Conservation (phyloP, 2,888 invertebrate species). For the Nemurella pictetii region DNA sequence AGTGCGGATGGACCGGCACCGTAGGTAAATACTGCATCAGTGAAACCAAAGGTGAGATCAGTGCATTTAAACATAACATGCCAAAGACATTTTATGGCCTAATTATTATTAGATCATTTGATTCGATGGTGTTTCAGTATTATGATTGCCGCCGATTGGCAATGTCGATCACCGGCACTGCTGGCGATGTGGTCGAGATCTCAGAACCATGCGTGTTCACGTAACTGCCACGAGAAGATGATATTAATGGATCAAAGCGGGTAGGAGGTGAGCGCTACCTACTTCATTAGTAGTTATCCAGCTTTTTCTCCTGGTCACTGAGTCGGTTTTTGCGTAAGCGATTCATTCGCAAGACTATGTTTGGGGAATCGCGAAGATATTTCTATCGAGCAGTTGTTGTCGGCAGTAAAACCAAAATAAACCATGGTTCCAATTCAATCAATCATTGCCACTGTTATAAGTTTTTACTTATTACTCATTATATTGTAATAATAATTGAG, state of each 20-base stretch:
- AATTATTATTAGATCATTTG: not conserved
- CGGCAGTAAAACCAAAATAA: not conserved
- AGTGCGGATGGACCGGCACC: constrained; percentile 3
- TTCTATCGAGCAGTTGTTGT: not conserved
- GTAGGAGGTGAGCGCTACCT: not conserved
- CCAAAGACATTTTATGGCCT: not conserved
- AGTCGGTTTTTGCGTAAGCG: not conserved
- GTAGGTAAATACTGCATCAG: not conserved
- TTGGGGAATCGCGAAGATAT: not conserved
- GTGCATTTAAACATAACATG: not conserved
- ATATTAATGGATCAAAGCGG: not conserved
- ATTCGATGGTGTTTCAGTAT: not conserved
- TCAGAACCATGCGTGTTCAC: constrained; percentile 11
- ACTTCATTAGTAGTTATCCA: not conserved
- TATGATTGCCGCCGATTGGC: not conserved
- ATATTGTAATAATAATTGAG: not conserved
- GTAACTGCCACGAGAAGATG: not conserved
- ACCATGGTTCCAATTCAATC: not conserved
- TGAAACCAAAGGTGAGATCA: not conserved
- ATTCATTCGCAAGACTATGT: not conserved
- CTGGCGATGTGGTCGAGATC: not conserved
- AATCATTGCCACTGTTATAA: not conserved
- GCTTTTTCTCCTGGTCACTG: not conserved
- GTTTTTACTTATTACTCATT: not conserved
- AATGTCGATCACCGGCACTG: not conserved